These are phyloP conservation scores for Tychaedon coryphoeus DNA, from an alignment of 2,113 vertebrate genomes.

Conservation along the genomic window DNA sequence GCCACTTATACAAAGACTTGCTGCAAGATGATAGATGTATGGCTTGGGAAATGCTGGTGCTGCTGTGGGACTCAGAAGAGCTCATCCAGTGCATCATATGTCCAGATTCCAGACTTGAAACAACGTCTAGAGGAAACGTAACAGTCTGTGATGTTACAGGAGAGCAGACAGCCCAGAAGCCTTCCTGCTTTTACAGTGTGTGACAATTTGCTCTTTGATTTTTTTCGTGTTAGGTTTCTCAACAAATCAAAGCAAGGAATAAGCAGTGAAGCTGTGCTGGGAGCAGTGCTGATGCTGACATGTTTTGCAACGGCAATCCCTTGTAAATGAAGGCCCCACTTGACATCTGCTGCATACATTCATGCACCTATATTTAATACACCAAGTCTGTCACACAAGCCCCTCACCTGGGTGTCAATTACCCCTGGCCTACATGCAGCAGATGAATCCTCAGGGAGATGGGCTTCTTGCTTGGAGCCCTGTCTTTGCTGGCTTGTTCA, in stretches of 20 bases:
- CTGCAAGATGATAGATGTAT: neutral
- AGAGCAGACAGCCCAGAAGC: neutral
- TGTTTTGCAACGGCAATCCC: neutral
- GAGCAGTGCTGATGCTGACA: rapidly evolving
- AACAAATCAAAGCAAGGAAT: neutral
- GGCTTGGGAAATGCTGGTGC: neutral
- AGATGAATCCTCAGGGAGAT: neutral
- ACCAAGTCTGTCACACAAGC: neutral
- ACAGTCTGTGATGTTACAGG: neutral
- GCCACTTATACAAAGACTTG: neutral
- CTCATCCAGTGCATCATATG: rapidly evolving
- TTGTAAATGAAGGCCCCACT: neutral
- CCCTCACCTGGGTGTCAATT: no score
- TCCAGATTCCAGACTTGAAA: neutral
- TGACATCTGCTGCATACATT: neutral
- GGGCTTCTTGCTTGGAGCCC: neutral
- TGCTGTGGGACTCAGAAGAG: neutral
- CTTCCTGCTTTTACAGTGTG: neutral
- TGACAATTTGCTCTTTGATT: neutral
- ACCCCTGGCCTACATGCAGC: neutral
- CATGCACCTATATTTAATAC: neutral
- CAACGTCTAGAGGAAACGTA: rapidly evolving
- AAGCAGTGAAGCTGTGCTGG: neutral
- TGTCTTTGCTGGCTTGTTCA: neutral
- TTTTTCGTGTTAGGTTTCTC: neutral